Base-by-base conservation (phyloP, 2,797 vertebrate genomes). In the Phyllotis vaccarum region DNA sequence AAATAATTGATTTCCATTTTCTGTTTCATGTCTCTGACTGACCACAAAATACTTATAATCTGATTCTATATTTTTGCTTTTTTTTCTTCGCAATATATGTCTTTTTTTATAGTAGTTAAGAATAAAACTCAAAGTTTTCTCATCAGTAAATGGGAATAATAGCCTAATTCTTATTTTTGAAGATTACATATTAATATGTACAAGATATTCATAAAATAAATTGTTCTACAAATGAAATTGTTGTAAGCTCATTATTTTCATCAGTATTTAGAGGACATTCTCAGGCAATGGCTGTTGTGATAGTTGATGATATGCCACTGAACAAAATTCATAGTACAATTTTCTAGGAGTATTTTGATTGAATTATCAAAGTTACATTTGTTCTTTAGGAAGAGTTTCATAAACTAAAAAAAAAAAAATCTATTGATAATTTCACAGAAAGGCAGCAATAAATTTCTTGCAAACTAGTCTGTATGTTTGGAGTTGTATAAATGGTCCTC, bases 1-100 rank as follows among this genome's bases (percentile, higher is more conserved):
- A 90, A 96, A 89, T 86, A 88, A 96, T 87, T 94, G 72, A 34
- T 86, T 90, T 94, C 46, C 60, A 11, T 89, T 96, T 95, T 95
- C 72, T 92, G 60, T 90, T 92, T 82, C 43, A 46, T 89, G 19
- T 96, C 9, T 64, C 79, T 78, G 17, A 91, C 12, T 75, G 88
- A 82, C 49, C 64, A 89, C 24, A 24, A 89, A 94, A 92, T 87
- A 78, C 12, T 81, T 27, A 64, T 34, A 85, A 75, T 7, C 40
- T 89, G 68, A 82, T 49, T 72, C 7, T 70, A 31, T 60, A 90
- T n/a, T 85, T 89, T 74, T 34, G 86, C 56, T 86, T 93, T 81
- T 93, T 81, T 16, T 89, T 85, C 12, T 95, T 87, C 40, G 37
- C 0, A 34, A 43, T 75, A 34, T 19, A 2, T 62, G n/a, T 40